phyloP scores from a whole-genome alignment of 2,888 invertebrate species.

The Cantharis flavilabris region DNA sequence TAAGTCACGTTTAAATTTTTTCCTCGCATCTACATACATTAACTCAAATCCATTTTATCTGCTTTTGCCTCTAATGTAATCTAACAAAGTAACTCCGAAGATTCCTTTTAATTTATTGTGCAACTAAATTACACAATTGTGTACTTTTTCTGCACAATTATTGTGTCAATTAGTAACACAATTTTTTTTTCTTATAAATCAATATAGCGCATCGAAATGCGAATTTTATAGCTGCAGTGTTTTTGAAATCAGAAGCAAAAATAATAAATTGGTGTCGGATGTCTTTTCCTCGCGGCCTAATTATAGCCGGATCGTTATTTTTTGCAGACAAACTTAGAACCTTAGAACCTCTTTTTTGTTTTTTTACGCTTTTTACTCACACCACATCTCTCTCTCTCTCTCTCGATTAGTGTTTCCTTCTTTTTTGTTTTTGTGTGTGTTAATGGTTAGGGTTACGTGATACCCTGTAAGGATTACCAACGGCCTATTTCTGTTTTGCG shows the following conservation, averaged over 20 bases:
- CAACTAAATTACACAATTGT: too few species aligned
- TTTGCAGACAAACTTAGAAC: background rate
- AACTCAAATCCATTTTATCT: background rate
- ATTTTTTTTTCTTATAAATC: background rate
- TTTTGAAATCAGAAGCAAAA: background rate
- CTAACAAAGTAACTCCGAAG: background rate
- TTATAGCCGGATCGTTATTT: background rate
- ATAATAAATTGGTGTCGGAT: background rate
- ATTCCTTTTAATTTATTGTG: background rate
- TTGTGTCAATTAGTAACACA: too few species aligned
- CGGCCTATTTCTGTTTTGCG: conserved; percentile 29
- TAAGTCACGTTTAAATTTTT: conserved; percentile 54
- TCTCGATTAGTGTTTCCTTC: conserved; percentile 29
- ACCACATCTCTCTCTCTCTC: conserved; percentile 4
- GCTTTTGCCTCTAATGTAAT: background rate
- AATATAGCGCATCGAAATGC: background rate
- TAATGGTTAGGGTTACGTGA: conserved; percentile 31
- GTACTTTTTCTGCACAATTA: too few species aligned
- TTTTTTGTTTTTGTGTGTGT: conserved; percentile 33
- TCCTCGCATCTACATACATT: background rate
- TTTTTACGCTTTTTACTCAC: background rate
- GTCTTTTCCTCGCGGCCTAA: background rate
- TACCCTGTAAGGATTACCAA: conserved; percentile 30
- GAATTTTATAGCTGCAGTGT: background rate
- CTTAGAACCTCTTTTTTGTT: background rate